These are phyloP conservation scores for Sebastiscus albofasciatus DNA, from an alignment of 2,797 vertebrate species.

Conservation along the genomic window DNA sequence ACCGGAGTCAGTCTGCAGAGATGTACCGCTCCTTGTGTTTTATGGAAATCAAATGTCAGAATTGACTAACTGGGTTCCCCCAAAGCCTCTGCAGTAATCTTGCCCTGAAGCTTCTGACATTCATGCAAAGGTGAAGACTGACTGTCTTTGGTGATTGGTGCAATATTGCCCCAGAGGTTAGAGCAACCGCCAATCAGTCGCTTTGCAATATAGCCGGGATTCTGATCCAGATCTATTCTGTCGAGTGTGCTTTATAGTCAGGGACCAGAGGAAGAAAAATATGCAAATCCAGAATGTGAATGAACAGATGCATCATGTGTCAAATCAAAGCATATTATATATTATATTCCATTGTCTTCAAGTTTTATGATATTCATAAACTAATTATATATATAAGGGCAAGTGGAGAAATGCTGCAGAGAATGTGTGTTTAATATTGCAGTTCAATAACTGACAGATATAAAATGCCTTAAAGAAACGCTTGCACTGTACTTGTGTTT, in stretches of 20 bases:
- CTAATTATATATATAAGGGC: not conserved
- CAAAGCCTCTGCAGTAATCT: constrained; percentile 65
- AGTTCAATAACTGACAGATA: constrained; percentile 27
- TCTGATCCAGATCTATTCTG: constrained; percentile 28
- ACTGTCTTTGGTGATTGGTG: constrained; percentile 60
- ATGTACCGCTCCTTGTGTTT: constrained; percentile 51
- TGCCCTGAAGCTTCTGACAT: constrained; percentile 73
- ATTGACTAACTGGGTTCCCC: constrained; percentile 65
- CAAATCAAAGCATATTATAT: not conserved
- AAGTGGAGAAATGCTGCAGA: constrained; percentile 22
- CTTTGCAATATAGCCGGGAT: constrained; percentile 18
- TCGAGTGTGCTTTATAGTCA: constrained; percentile 2
- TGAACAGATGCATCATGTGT: not conserved
- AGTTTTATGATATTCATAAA: constrained; percentile 1
- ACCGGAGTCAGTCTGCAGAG: constrained; percentile 25
- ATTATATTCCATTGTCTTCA: not conserved
- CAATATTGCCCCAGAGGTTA: constrained; percentile 35
- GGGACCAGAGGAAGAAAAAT: not conserved
- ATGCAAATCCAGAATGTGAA: not conserved
- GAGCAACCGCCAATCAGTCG: constrained; percentile 56
- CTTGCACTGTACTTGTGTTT: not conserved
- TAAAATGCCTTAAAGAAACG: constrained; percentile 8
- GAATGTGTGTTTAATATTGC: constrained; percentile 26
- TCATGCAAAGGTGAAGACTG: constrained; percentile 69
- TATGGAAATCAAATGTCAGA: constrained; percentile 75